Conservation (phyloP, 2,888 invertebrate genomes). For the Sabellastarte sp. region DNA sequence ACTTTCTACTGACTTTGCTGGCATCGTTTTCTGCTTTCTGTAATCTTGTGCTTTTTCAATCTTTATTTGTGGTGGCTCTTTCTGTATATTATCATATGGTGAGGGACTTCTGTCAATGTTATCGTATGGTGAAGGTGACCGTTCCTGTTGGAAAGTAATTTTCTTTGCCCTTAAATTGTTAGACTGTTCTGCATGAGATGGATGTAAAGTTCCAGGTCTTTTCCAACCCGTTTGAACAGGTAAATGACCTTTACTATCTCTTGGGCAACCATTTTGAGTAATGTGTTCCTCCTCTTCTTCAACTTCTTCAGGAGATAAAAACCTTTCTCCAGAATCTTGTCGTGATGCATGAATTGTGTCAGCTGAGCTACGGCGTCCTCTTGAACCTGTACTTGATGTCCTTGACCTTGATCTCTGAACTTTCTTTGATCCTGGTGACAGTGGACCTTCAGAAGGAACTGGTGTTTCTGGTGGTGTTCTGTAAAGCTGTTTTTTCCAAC, state of each 20-base stretch:
- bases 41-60: background rate
- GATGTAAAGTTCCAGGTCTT: background rate
- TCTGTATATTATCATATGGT: constrained; percentile 16
- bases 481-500: constrained; percentile 52
- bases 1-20: constrained; percentile 8
- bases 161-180: too few species aligned
- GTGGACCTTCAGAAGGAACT: background rate
- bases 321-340: constrained; percentile 35
- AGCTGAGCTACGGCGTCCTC: background rate
- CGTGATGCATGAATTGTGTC: constrained; percentile 6
- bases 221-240: too few species aligned
- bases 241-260: too few species aligned
- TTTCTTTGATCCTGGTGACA: background rate
- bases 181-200: background rate
- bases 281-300: background rate
- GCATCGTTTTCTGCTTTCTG: constrained; percentile 1
- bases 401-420: background rate
- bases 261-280: too few species aligned
- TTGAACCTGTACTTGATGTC: background rate
- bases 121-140: constrained; percentile 27
- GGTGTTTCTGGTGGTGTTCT: constrained; percentile 28
- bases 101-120: constrained; percentile 18
- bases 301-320: constrained; percentile 18
- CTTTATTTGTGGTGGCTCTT: background rate
- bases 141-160: constrained; percentile 3